phyloP scores from a whole-genome alignment of 2,113 vertebrate genomes.

The Scortum barcoo region DNA sequence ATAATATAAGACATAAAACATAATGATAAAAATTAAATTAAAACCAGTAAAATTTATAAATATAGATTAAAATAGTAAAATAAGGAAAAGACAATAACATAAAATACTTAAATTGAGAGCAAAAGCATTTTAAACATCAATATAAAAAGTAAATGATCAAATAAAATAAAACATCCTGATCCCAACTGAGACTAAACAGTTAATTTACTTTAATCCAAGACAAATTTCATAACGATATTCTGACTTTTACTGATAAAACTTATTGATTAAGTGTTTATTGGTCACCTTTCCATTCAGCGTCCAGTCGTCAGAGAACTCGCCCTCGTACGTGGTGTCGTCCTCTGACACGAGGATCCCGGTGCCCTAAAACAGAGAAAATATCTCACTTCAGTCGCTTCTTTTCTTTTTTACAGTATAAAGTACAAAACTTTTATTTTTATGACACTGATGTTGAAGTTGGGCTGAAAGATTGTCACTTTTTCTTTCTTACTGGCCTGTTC shows the following conservation, averaged over 20 bases:
- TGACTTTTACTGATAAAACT: too few species aligned
- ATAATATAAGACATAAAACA: too few species aligned
- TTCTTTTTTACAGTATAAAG: too few species aligned
- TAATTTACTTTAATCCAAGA: too few species aligned
- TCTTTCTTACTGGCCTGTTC: too few species aligned
- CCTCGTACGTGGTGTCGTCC: constrained; percentile 96
- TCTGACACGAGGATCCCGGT: constrained; percentile 94
- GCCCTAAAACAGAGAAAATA: constrained; percentile 82
- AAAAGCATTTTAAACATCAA: not conserved
- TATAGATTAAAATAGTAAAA: not conserved
- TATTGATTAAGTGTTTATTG: not conserved
- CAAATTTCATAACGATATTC: too few species aligned
- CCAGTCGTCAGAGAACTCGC: constrained; percentile 98
- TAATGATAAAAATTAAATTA: not conserved
- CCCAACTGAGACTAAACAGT: too few species aligned
- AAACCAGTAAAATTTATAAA: not conserved
- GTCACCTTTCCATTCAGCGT: constrained; percentile 95
- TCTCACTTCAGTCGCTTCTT: not conserved
- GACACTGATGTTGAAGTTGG: too few species aligned
- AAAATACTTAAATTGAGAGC: not conserved
- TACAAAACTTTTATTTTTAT: too few species aligned
- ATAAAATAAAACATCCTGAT: not conserved
- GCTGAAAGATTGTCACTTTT: too few species aligned
- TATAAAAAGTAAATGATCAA: not conserved
- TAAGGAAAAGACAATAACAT: too few species aligned